Evolutionary conservation across 1,140 invertebrate genomes (phyloP).

Genomic region (Drosophila varians): DNA sequence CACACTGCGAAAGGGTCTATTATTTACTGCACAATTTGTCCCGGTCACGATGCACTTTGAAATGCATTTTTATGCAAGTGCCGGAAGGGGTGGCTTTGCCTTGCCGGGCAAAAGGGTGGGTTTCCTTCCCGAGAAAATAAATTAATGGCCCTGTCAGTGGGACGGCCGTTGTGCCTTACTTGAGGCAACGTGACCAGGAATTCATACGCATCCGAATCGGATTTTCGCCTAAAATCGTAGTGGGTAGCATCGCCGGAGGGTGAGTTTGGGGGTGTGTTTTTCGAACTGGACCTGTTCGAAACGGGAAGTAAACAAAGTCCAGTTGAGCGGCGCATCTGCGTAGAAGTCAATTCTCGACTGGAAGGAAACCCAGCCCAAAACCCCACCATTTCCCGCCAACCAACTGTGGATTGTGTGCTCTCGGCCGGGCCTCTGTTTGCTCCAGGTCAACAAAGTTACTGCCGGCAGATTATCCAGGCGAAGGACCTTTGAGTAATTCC

Average conservation of each 20-base stretch:
- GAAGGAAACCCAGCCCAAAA: constrained; percentile 23
- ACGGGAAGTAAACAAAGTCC: constrained; percentile 73
- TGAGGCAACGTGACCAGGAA: constrained; percentile 66
- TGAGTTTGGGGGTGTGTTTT: constrained; percentile 42
- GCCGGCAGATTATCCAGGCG: constrained; percentile 36
- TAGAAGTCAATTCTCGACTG: constrained; percentile 20
- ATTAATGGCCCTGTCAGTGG: constrained; percentile 42
- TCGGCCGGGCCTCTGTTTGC: constrained; percentile 57
- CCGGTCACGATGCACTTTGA: constrained; percentile 73
- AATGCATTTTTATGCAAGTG: constrained; percentile 75
- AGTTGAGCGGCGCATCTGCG: constrained; percentile 51
- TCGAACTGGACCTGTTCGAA: constrained; percentile 58
- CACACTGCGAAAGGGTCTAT: constrained; percentile 24
- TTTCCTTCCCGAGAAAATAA: constrained; percentile 32
- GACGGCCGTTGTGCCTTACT: constrained; percentile 47
- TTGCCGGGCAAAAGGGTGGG: constrained; percentile 4
- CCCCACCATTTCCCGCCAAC: constrained; percentile 44
- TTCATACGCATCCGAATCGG: constrained; percentile 52
- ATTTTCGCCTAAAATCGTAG: constrained; percentile 6
- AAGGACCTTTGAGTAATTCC: constrained; percentile 26
- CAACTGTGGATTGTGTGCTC: constrained; percentile 70
- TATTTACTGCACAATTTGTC: constrained; percentile 63
- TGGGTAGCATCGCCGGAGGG: background rate
- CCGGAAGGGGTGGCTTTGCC: constrained; percentile 32
- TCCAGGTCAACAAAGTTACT: constrained; percentile 53